Evolutionary conservation across 2,113 vertebrate genomes (phyloP).

Genomic region (Mixornis gularis): DNA sequence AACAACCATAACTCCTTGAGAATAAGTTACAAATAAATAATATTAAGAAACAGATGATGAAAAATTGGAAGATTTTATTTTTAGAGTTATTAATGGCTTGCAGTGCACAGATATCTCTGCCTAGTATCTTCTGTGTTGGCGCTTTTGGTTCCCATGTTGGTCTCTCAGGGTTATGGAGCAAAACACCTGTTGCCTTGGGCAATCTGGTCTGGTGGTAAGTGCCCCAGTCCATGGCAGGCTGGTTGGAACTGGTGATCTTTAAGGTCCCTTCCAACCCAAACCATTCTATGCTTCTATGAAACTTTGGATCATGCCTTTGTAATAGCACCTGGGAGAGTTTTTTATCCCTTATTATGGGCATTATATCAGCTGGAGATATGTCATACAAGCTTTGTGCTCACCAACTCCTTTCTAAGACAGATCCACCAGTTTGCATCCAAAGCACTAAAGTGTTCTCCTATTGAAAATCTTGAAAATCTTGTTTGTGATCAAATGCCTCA

Average conservation of each 20-base stretch:
- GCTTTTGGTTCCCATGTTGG: neutral
- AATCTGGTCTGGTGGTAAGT: neutral
- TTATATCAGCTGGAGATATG: rapidly evolving
- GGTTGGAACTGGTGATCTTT: neutral
- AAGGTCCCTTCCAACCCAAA: neutral
- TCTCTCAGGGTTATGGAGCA: rapidly evolving
- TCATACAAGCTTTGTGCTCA: neutral
- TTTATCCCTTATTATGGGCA: neutral
- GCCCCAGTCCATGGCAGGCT: neutral
- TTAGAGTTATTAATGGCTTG: neutral
- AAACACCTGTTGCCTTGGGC: neutral
- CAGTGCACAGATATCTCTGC: neutral
- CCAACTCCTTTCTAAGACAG: neutral
- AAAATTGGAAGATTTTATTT: neutral
- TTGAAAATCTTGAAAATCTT: neutral
- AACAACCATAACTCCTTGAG: neutral
- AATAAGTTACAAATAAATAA: neutral
- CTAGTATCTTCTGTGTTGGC: neutral
- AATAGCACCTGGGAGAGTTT: neutral
- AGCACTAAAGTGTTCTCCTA: neutral
- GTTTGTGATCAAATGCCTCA: neutral
- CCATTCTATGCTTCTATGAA: neutral
- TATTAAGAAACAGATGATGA: neutral
- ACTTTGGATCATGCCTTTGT: neutral
- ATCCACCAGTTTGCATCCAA: neutral